Base-by-base conservation (phyloP, 2,888 invertebrate species). In the Caenorhabditis angaria region DNA sequence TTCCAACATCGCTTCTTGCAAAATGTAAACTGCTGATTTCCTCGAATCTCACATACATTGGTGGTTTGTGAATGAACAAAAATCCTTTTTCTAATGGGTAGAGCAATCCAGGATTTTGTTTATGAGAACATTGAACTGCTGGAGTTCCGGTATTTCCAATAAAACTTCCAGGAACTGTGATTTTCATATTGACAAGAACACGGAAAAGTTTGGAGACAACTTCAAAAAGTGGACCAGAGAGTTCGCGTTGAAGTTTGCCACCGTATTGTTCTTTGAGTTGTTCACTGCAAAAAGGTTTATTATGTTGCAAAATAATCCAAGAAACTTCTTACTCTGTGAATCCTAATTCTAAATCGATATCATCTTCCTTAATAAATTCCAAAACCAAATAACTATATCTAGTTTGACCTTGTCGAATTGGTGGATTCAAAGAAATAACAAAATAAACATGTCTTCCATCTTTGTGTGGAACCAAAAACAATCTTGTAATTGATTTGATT, bases 341-440 rank as follows among this genome's bases (percentile, higher is more conserved):
- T 0, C 94, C 94, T 72, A 97, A 89, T 88, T 97, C 96, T 80
- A 97, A 91, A 14, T 93, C 92, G 0, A 93, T 93, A 87, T 95
- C 94, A 66, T 97, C 97, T 84, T 99, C 97, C 85, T 94, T 94
- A 55, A 93, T 93, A 88, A 99, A 99, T 54, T 97, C 90, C 65
- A 97, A 90, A 14, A 97, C 97, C 70, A 99, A 90, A 88, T 94
- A 99, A 86, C 96, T 97, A 88, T 99, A 99, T 29, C 99, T 91
- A 0, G 99, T 99, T 90, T 99, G 97, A 58, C 99, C 99, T 88
- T 99, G 99, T 87, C 99, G 97, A 83, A 99, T 97, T 0, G 99
- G 99, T 0, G 99, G 99, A 90, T 99, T 97, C 82, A 99, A 90
- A 61, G 95, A 95, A 51, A 91, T 89, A 53, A 99, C 97, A 88